A percentile compares a stretch with the other conserved stretches of the same genome.
Evolutionary conservation across 2,797 vertebrate genomes (phyloP).

Genomic region (Cirrhinus molitorella): DNA sequence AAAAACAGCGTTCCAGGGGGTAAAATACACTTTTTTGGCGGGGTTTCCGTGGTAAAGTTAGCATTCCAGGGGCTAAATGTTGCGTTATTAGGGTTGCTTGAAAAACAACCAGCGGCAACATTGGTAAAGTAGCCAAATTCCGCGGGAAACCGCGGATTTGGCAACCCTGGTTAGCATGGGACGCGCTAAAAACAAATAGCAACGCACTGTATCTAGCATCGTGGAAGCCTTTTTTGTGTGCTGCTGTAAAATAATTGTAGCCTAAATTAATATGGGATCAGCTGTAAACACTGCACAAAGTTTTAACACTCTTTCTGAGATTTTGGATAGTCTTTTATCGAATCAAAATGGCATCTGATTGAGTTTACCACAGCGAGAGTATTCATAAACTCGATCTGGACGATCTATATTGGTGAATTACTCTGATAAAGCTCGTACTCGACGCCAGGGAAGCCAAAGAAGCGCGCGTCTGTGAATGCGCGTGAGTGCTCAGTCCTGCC

Average conservation of each 20-base stretch:
- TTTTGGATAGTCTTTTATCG: not conserved
- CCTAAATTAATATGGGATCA: not conserved
- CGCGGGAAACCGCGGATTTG: too few relatives aligned
- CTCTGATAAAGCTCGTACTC: not conserved
- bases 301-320: not conserved
- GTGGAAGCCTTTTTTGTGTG: not conserved
- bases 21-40: too few relatives aligned
- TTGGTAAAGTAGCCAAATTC: too few relatives aligned
- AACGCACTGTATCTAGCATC: not conserved
- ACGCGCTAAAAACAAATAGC: not conserved
- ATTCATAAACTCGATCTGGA: not conserved
- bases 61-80: too few relatives aligned
- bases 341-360: not conserved
- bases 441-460: not conserved
- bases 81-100: too few relatives aligned
- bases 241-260: not conserved
- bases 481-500: conserved; percentile 16
- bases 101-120: too few relatives aligned
- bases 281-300: not conserved
- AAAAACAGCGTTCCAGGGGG: too few relatives aligned
- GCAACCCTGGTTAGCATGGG: not conserved
- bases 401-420: not conserved
- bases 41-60: too few relatives aligned
- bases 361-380: not conserved
- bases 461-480: not conserved